Evolutionary conservation across 2,113 vertebrate species (phyloP).

Genomic region (Osmerus eperlanus): DNA sequence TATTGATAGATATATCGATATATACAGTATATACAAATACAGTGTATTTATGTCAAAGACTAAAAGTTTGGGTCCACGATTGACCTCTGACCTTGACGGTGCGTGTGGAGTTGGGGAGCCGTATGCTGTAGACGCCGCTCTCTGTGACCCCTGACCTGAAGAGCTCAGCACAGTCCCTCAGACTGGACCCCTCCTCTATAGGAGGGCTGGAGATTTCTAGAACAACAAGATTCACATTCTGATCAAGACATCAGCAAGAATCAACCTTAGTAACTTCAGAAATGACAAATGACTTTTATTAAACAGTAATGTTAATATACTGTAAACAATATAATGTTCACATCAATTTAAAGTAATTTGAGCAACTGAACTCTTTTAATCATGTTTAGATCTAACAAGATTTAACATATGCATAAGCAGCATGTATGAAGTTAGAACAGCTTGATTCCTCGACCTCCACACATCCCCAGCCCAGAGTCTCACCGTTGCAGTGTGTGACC

Average conservation of each 20-base stretch:
- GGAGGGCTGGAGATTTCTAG: constrained; percentile 63
- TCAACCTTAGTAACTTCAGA: background rate
- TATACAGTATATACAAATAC: background rate
- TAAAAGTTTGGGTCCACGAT: background rate
- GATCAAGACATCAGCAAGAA: background rate
- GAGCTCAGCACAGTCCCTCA: constrained; percentile 75
- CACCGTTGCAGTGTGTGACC: constrained; percentile 74
- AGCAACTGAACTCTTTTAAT: too few relatives aligned
- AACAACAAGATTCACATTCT: constrained; percentile 6
- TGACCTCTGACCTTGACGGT: constrained; percentile 69
- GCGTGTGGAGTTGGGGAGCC: constrained; percentile 68
- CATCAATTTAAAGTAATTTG: too few relatives aligned
- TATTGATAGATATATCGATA: background rate
- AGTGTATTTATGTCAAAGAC: background rate
- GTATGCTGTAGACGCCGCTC: constrained; percentile 72
- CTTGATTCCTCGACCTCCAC: background rate
- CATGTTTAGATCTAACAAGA: too few relatives aligned
- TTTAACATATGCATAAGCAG: too few relatives aligned
- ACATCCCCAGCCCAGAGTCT: constrained; percentile 35
- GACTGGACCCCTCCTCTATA: constrained; percentile 56
- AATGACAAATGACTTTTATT: background rate
- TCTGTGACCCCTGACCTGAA: constrained; percentile 69
- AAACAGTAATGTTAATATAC: background rate
- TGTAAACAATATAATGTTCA: too few relatives aligned
- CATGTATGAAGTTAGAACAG: too few relatives aligned